Conservation (phyloP, 2,113 vertebrate species). For the Rissa tridactyla region DNA sequence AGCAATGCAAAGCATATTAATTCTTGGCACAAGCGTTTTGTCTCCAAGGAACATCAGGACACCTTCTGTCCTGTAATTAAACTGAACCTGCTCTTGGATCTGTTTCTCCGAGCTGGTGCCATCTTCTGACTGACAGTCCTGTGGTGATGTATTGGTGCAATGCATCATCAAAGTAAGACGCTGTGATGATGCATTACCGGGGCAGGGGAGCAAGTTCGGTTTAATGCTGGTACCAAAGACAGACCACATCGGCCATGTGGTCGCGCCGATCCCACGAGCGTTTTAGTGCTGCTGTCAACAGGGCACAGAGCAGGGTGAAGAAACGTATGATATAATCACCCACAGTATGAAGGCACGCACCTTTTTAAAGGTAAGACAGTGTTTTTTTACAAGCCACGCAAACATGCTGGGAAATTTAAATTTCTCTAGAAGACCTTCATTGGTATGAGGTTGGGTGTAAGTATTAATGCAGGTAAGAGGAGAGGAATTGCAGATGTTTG, state of each 20-base stretch:
- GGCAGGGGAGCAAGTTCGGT: not conserved
- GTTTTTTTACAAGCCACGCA: not conserved
- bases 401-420: not conserved
- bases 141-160: not conserved
- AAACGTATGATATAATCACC: not conserved
- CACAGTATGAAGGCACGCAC: not conserved
- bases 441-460: not conserved
- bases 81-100: conserved; percentile 23
- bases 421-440: not conserved
- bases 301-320: not conserved
- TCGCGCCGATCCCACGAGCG: rapidly evolving
- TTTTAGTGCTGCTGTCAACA: not conserved
- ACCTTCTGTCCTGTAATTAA: conserved; percentile 55
- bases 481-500: not conserved
- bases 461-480: not conserved
- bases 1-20: conserved; percentile 25
- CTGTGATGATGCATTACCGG: not conserved
- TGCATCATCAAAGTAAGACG: not conserved
- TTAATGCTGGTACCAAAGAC: not conserved
- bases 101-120: not conserved
- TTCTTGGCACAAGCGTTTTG: not conserved
- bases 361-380: not conserved
- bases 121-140: not conserved
- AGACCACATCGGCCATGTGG: not conserved
- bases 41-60: conserved; percentile 26